Evolutionary conservation across 2,113 vertebrate genomes (phyloP), one percentile per base, ranked within the genome.

Genomic region (Onychorhynchus coronatus): DNA sequence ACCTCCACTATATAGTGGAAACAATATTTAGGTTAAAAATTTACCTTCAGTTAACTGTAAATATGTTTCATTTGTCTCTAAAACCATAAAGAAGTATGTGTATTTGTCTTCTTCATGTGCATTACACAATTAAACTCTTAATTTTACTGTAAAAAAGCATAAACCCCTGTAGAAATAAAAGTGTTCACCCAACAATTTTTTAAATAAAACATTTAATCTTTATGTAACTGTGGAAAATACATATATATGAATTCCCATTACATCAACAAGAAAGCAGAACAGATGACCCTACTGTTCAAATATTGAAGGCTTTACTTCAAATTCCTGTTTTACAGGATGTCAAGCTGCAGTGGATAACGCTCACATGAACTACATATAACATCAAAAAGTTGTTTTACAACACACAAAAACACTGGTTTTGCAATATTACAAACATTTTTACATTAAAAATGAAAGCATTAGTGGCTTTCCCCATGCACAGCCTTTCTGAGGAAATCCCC

Each of bases 401-500:
- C 14, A n/a, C 22, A n/a, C 0, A 1, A 58, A 37, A 37, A 12
- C 20, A 44, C 4, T 17, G 21, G 8, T 1, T 83, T 80, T 50
- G 27, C 35, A 73, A 61, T 35, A 55, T 7, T 37, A 35, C 39
- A 82, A 82, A 73, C 33, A 42, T 75, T 90, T 84, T 55, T 33
- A 42, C 33, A 74, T 47, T 16, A 20, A 46, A 74, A 76, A 76
- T 52, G 88, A 84, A 66, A 74, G 11, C 17, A 62, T 25, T 49
- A 31, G 19, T 72, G 56, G 6, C 67, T 93, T 94, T 52, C 37
- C 5, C 91, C 24, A 58, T 14, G 58, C 24, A 58, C 12, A 83
- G 59, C 18, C 55, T 74, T 81, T 65, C 59, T 77, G 77, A 93
- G 31, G 68, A 94, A 93, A 84, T 25, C 41, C 44, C 83, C 58